Base-by-base conservation (phyloP, 2,888 invertebrate species). In the Syrphus vitripennis region DNA sequence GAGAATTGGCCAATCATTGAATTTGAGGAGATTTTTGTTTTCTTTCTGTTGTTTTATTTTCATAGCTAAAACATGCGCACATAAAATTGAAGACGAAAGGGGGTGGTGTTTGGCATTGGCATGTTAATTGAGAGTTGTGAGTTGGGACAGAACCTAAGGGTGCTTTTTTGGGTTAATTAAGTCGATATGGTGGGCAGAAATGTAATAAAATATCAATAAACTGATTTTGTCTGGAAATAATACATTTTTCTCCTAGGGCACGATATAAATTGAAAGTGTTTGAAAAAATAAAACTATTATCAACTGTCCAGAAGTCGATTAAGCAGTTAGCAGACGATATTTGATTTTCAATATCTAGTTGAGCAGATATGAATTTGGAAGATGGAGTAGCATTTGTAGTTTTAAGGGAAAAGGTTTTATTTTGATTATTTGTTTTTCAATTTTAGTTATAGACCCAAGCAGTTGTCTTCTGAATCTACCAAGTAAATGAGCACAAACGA, bases 1-100 rank as follows among this genome's bases (percentile, higher is more conserved):
- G 69, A 40, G 86, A 86, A 78, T 81, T 86, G 86, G 86, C 86
- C 86, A 86, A 86, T 86, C 82, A 70, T 40, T 65, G 77, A 69
- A 42, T 63, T 78, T 16, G 71, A 57, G 70, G 77, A 40, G 75
- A 70, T 65, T 77, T 61, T 42, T 59, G 3, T n/a, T 37, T 59
- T 59, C 34, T 14, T 26, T 26, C 16, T 40, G 40, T 42, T 45
- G 16, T 9, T 63, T 31, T 55, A 16, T 14, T 34, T 57, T n/a
- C 10, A 12, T 59, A 53, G 57, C 63, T 55, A 24, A 48, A 82
- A 45, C 29, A 65, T 26, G 31, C 16, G 42, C 42, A 16, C 9
- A 40, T 9, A 24, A 21, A 65, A 70, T 50, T 40, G 71, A 24
- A 34, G 40, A 34, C 50, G 7, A 61, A 55, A 42, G 59, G 67